Base-by-base conservation (phyloP, 1,140 invertebrate genomes). In the Temnothorax longispinosus region DNA sequence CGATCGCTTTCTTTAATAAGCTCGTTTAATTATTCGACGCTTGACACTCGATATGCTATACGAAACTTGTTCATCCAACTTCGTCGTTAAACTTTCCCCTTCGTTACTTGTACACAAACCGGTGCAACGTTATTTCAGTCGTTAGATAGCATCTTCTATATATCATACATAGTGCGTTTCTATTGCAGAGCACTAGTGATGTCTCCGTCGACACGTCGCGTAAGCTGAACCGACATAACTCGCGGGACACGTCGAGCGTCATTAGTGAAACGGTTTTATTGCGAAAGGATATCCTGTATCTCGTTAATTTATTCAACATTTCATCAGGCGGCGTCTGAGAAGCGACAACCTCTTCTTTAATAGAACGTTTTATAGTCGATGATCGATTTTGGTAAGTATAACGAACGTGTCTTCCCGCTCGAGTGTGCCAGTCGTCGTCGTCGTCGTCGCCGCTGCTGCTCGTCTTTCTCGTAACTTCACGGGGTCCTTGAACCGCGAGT, bases 401-500 rank as follows among this genome's bases (percentile, higher is more conserved):
- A 47, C 52, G 35, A 56, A 60, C 52, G 44, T 52, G 32, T 21
- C 44, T 80, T 67, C n/a, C 27, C 27, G 50, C 38, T 60, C 64
- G 62, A 41, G 47, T n/a, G 10, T 47, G 41, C 76, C 76, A 50
- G 6, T 10, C 13, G 60, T 60, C n/a, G 60, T 60, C n/a, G 74
- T 60, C 15, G 75, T 50, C 21, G 52, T 27, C 27, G 27, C 27
- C 27, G 27, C 27, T 27, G 44, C 44, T 18, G 11, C 18, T 60
- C 54, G 67, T 75, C 69, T 58, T 50, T 47, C 35, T 72, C 67
- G 80, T 21, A 54, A 60, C 80, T 84, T 62, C 18, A n/a, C 69
- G 69, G 13, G 80, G 80, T 84, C 69, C 41, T 84, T 75, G 80
- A 84, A 84, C 80, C 69, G 54, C 41, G 18, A 84, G 54, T 74